phyloP scores from a whole-genome alignment of 2,113 vertebrate species.

The Odontophorus gujanensis region DNA sequence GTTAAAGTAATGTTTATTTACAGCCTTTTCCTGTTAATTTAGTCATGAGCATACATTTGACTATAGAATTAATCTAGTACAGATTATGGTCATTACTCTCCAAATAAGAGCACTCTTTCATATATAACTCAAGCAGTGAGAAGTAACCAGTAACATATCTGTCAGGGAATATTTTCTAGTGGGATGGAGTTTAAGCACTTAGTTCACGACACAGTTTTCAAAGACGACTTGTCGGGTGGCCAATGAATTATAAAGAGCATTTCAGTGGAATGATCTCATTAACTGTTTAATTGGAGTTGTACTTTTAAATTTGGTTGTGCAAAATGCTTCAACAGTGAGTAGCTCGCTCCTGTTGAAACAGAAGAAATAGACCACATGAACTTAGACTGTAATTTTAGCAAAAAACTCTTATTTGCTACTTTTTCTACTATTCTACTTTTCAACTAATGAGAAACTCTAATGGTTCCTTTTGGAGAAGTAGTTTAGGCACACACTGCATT shows the following conservation, averaged over 20 bases:
- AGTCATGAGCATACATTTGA: not conserved
- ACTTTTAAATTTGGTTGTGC: constrained; percentile 13
- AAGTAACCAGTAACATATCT: not conserved
- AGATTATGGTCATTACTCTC: not conserved
- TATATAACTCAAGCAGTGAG: not conserved
- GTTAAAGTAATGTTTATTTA: constrained; percentile 1
- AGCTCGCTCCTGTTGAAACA: not conserved
- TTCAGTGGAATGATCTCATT: not conserved
- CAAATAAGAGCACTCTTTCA: not conserved
- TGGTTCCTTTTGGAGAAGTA: not conserved
- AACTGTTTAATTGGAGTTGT: constrained; percentile 9
- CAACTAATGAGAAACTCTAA: constrained; percentile 29
- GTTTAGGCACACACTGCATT: not conserved
- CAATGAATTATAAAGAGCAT: not conserved
- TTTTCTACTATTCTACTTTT: constrained; percentile 36
- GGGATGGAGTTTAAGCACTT: not conserved
- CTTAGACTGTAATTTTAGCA: not conserved
- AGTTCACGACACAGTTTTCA: not conserved
- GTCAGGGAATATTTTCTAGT: not conserved
- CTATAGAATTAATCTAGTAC: not conserved
- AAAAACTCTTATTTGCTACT: not conserved
- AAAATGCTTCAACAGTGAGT: not conserved
- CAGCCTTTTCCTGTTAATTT: not conserved
- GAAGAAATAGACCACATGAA: not conserved
- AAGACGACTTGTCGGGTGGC: not conserved